phyloP scores from a whole-genome alignment of 2,113 vertebrate species.

The Eublepharis macularius region DNA sequence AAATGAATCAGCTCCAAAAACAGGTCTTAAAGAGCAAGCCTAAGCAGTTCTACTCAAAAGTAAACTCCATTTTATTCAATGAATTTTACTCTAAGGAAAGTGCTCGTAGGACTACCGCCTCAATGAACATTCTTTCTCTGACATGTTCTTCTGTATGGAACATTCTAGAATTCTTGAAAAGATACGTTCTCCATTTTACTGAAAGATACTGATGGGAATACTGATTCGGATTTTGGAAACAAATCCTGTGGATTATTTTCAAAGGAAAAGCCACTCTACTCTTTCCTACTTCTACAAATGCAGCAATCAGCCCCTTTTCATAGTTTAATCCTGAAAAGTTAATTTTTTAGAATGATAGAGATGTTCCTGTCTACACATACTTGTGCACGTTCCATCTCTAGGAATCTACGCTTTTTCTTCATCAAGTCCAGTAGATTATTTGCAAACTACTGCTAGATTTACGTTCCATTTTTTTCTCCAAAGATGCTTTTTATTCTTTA shows the following conservation, averaged over 20 bases:
- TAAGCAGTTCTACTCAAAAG: too few species aligned
- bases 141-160: background rate
- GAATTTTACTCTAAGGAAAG: too few species aligned
- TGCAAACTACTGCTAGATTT: slow-evolving; percentile 51
- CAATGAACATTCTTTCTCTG: background rate
- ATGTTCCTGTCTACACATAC: background rate
- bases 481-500: slow-evolving; percentile 60
- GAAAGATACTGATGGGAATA: background rate
- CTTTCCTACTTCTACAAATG: background rate
- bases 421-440: slow-evolving; percentile 32
- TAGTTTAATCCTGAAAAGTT: rapidly evolving
- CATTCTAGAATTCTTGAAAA: background rate
- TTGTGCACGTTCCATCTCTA: slow-evolving; percentile 23
- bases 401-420: slow-evolving; percentile 19
- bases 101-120: too few species aligned
- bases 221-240: background rate
- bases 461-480: slow-evolving; percentile 42
- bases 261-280: background rate
- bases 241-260: background rate
- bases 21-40: background rate
- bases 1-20: background rate
- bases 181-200: background rate
- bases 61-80: too few species aligned
- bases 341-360: background rate
- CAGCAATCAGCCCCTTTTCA: slow-evolving; percentile 4